Base-by-base conservation (phyloP, 2,888 invertebrate species). In the Prosopocoilus inquinatus region DNA sequence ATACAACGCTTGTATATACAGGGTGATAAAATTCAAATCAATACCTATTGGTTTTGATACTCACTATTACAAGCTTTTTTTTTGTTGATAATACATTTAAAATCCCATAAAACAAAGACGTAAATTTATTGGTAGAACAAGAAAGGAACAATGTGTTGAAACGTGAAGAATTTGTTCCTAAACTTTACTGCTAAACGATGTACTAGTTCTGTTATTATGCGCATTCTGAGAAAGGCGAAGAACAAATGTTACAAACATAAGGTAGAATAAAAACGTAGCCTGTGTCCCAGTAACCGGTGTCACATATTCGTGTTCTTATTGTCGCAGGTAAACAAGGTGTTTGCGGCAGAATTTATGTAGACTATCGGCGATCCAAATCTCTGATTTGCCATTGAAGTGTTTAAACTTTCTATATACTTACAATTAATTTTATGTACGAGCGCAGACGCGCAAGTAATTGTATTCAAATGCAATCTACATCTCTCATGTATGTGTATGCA, bases 351-450 rank as follows among this genome's bases (percentile, higher is more conserved):
- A 76, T 76, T 76, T 76, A 76, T 76, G 75, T 68, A 63, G 68
- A 67, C 69, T 76, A 76, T 76, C 76, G 61, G 59, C 67, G 75
- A 76, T 75, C 69, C 73, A 67, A 70, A 76, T 76, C 76, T 71
- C 68, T 65, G 76, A 75, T 76, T 76, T 73, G 71, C 75, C 74
- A 76, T 75, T 76, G 72, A 75, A 75, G 74, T 75, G 75, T 75
- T 75, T 75, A 75, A 76, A 74, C 73, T 75, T 75, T 75, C 74
- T 74, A 73, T 74, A 74, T 72, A 73, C 70, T 75, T 71, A 74
- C 75, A 75, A 76, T 76, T 75, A 76, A 76, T 76, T 75, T 75
- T 74, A 74, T 75, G 71, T 75, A 72, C 73, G 74, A 70, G 66
- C 68, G 62, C 66, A 66, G 69, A 67, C 67, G 70, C 68, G 65